Conservation (phyloP, 2,797 vertebrate species). For the Peromyscus attwateri region DNA sequence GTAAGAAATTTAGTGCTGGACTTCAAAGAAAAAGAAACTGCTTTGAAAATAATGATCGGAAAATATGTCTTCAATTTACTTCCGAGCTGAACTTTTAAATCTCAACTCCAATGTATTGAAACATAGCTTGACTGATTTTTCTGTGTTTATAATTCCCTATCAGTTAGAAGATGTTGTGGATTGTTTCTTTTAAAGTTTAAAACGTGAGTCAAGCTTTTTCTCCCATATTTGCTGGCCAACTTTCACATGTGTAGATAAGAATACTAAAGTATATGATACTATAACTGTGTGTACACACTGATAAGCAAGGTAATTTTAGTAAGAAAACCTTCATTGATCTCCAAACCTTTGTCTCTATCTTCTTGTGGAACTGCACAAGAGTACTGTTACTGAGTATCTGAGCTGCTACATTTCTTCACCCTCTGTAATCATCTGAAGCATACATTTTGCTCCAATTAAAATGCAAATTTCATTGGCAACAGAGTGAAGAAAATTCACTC, state of each 20-base stretch:
- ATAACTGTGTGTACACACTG: not conserved
- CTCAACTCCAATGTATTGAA: not conserved
- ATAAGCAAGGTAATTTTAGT: not conserved
- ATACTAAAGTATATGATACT: not conserved
- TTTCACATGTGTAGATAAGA: not conserved
- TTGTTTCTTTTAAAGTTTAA: not conserved
- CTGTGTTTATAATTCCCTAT: not conserved
- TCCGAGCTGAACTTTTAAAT: not conserved
- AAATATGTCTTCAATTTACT: not conserved
- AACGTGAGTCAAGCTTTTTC: not conserved
- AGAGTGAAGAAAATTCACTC: conserved; percentile 60
- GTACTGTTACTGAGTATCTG: not conserved
- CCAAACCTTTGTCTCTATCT: not conserved
- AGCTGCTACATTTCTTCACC: not conserved
- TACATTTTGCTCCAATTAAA: conserved; percentile 77
- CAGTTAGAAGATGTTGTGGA: not conserved
- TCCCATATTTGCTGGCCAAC: not conserved
- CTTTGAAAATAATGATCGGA: conserved; percentile 32
- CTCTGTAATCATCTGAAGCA: conserved; percentile 33
- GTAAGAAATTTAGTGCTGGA: not conserved
- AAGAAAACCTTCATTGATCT: not conserved
- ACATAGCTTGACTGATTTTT: not conserved
- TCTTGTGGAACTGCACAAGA: not conserved
- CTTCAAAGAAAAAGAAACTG: not conserved
- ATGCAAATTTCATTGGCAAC: conserved; percentile 65